A percentile compares a stretch with the other conserved stretches of the same genome.
Evolutionary conservation across 2,113 vertebrate species (phyloP).

Genomic region (Serilophus lunatus): DNA sequence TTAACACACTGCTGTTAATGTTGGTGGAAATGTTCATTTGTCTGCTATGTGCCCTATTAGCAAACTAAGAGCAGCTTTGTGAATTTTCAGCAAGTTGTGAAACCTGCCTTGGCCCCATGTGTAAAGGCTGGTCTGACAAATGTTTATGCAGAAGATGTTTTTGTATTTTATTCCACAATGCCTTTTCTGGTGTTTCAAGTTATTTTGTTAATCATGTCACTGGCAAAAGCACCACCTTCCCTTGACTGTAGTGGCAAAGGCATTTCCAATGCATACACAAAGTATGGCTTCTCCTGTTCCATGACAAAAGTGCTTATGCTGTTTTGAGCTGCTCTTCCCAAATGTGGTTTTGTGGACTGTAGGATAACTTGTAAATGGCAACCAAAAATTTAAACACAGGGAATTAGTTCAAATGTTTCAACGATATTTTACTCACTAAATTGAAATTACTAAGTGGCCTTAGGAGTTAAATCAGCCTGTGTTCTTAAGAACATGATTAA

Average conservation of each 20-base stretch:
- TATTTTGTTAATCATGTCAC: background rate
- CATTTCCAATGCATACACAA: background rate
- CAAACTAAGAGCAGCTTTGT: background rate
- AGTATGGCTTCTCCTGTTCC: background rate
- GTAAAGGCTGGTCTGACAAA: background rate
- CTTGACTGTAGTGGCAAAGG: background rate
- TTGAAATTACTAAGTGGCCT: background rate
- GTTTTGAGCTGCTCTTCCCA: background rate
- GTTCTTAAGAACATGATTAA: background rate
- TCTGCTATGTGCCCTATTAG: background rate
- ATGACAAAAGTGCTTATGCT: background rate
- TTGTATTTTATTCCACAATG: background rate
- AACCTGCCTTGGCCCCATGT: background rate
- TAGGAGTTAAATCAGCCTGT: background rate
- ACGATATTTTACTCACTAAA: background rate
- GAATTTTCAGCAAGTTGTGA: background rate
- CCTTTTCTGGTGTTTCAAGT: background rate
- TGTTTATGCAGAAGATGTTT: background rate
- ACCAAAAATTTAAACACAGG: background rate
- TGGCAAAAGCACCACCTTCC: background rate
- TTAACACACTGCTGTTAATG: background rate
- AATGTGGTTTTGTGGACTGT: background rate
- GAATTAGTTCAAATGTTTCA: background rate
- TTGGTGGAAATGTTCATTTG: background rate
- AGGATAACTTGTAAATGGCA: background rate